Evolutionary conservation across 2,888 invertebrate genomes (phyloP).

Genomic region (Hermaeophaga mercurialis): DNA sequence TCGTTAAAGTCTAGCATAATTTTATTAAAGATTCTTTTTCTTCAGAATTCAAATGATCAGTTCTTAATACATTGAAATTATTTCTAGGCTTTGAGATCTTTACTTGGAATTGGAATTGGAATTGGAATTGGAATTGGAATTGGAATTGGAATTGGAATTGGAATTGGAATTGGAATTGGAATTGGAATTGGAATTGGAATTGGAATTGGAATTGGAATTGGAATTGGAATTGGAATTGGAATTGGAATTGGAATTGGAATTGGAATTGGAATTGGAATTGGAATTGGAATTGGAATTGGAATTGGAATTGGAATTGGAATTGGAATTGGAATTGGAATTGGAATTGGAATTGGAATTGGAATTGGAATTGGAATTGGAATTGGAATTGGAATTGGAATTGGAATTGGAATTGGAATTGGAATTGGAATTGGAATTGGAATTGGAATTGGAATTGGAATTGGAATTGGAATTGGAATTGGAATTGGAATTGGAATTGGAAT

Average conservation of each 20-base stretch:
- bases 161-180: not conserved
- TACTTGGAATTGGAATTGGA: too few relatives aligned
- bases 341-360: not conserved
- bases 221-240: too few relatives aligned
- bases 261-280: too few relatives aligned
- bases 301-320: not conserved
- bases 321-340: too few relatives aligned
- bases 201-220: not conserved
- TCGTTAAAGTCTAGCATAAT: conserved; percentile 3
- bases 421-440: not conserved
- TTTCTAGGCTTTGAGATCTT: not conserved
- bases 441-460: too few relatives aligned
- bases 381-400: not conserved
- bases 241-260: not conserved
- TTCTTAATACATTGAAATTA: conserved; percentile 7
- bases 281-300: not conserved
- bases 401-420: too few relatives aligned
- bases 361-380: too few relatives aligned
- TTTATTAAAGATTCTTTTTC: not conserved
- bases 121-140: not conserved
- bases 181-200: too few relatives aligned
- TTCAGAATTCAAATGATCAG: conserved; percentile 11
- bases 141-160: too few relatives aligned
- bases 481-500: not conserved
- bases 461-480: not conserved